Conservation (phyloP, 2,797 vertebrate genomes). For the Trachops cirrhosus region DNA sequence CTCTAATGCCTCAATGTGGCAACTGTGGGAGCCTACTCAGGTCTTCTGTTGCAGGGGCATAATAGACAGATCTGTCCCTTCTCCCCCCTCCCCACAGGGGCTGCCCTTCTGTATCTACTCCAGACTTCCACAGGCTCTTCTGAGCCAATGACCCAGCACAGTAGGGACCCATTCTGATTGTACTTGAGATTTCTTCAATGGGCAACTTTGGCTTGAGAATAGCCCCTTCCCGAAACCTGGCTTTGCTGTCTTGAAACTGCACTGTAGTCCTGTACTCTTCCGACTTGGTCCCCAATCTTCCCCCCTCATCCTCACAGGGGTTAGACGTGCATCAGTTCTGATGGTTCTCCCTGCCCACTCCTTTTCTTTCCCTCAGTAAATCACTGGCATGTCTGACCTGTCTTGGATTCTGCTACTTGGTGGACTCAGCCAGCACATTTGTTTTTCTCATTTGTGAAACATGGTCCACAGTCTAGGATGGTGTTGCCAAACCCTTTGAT, state of each 20-base stretch:
- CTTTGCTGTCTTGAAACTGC: background rate
- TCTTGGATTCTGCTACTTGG: background rate
- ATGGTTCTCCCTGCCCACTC: background rate
- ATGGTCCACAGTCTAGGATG: background rate
- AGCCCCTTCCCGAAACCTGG: no score
- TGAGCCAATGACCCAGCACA: background rate
- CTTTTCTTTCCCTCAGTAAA: background rate
- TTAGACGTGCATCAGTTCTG: rapidly evolving
- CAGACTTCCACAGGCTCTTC: background rate
- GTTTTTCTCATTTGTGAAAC: background rate
- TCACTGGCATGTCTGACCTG: background rate
- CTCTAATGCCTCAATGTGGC: background rate
- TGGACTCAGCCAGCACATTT: background rate
- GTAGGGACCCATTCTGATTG: background rate
- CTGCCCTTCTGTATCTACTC: background rate
- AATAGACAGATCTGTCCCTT: background rate
- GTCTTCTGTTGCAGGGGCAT: background rate
- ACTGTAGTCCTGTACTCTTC: background rate
- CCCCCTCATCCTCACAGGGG: rapidly evolving
- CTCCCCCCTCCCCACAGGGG: rapidly evolving
- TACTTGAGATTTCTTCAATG: background rate
- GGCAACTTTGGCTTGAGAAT: background rate
- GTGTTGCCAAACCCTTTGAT: background rate
- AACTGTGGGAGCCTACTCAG: background rate
- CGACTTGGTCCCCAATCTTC: rapidly evolving